Percentiles rank a stretch among this genome's conserved stretches.
Evolutionary conservation across 2,797 vertebrate species (phyloP).

Genomic region (Galaxias olidus): DNA sequence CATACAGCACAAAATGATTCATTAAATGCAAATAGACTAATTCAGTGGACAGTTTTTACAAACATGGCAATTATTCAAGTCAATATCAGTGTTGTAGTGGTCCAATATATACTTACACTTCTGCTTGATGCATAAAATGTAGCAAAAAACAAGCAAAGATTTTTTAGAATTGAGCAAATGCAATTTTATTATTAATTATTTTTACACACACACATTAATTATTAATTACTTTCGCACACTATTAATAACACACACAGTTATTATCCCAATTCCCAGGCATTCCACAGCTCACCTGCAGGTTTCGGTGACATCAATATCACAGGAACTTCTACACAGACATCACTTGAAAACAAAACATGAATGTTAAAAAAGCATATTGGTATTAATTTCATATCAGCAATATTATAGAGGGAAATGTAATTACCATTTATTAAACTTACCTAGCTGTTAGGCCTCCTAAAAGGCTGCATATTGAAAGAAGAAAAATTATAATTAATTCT

Average conservation of each 20-base stretch:
- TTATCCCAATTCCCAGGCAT: neutral
- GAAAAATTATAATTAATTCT: slow-evolving; percentile 18
- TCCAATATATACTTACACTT: slow-evolving; percentile 69
- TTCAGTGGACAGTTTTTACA: neutral
- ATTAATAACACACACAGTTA: no score
- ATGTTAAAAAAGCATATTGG: neutral
- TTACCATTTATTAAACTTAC: slow-evolving; percentile 60
- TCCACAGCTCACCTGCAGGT: slow-evolving; percentile 74
- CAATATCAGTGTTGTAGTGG: neutral
- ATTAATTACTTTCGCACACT: neutral
- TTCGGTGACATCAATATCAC: slow-evolving; percentile 87
- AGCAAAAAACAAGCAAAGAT: slow-evolving; percentile 22
- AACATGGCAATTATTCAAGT: no score
- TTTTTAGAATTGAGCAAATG: neutral
- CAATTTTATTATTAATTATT: neutral
- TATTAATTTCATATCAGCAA: neutral
- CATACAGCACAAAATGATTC: neutral
- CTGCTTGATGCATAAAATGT: slow-evolving; percentile 51
- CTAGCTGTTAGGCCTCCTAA: slow-evolving; percentile 85
- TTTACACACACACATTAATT: neutral
- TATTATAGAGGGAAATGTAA: neutral
- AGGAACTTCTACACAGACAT: slow-evolving; percentile 82
- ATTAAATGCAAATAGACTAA: neutral
- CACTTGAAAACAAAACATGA: slow-evolving; percentile 61
- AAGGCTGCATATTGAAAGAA: slow-evolving; percentile 68